These are phyloP conservation scores for Galbula dea DNA, from an alignment of 2,113 vertebrate species.

Conservation along the genomic window DNA sequence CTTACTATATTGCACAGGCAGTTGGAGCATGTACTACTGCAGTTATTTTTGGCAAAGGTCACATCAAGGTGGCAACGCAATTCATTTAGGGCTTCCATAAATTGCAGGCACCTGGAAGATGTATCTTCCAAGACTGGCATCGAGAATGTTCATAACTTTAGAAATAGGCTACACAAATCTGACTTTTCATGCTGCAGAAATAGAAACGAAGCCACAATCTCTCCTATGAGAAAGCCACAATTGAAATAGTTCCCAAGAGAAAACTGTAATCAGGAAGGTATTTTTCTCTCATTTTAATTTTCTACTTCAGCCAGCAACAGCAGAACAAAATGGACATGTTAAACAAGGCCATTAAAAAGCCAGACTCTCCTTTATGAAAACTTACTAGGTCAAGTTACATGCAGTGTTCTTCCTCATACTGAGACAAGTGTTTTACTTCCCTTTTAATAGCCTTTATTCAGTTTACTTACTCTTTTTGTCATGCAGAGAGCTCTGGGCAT, in stretches of 20 bases:
- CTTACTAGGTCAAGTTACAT: not conserved
- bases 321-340: constrained; percentile 41
- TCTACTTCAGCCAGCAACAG: constrained; percentile 16
- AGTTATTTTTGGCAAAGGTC: constrained; percentile 38
- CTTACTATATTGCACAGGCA: not conserved
- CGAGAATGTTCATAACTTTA: constrained; percentile 30
- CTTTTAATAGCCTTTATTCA: not conserved
- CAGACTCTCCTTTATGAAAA: not conserved
- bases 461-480: not conserved
- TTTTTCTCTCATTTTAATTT: constrained; percentile 1
- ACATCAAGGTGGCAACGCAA: not conserved
- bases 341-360: constrained; percentile 29
- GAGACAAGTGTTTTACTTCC: not conserved
- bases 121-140: not conserved
- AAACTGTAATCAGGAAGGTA: constrained; percentile 48
- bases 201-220: constrained; percentile 44
- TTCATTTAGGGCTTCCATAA: not conserved
- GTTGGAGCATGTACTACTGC: not conserved
- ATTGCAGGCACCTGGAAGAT: constrained; percentile 16
- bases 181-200: not conserved
- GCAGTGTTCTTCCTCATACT: not conserved
- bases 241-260: constrained; percentile 26
- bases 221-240: constrained; percentile 60
- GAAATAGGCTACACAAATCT: constrained; percentile 18
- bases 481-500: not conserved